A percentile compares a stretch with the other conserved stretches of the same genome.
Conservation (phyloP, 2,113 vertebrate genomes). For the Spea multiplicata region DNA sequence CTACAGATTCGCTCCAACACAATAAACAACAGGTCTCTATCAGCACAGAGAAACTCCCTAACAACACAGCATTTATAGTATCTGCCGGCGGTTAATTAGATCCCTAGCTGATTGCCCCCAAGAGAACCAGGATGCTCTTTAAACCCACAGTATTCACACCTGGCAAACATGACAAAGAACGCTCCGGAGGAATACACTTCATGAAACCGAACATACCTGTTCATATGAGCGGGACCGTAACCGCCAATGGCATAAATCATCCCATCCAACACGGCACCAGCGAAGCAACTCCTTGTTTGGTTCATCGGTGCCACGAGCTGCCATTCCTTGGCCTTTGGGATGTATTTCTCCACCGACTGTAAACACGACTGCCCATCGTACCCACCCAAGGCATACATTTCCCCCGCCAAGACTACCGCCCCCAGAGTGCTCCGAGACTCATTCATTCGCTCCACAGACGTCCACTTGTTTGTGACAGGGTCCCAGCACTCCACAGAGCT, state of each 20-base stretch:
- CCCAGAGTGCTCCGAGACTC: constrained; percentile 92
- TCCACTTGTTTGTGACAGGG: constrained; percentile 93
- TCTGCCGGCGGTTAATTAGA: background rate
- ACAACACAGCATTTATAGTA: constrained; percentile 19
- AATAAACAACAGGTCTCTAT: constrained; percentile 17
- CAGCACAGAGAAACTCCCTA: background rate
- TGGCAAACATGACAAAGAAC: background rate
- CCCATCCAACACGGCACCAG: constrained; percentile 87
- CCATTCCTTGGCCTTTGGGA: constrained; percentile 92
- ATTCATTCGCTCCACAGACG: constrained; percentile 83
- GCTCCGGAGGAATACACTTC: background rate
- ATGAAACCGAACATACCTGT: constrained; percentile 76
- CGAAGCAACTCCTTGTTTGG: constrained; percentile 92
- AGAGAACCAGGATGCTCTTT: background rate
- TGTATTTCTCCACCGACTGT: constrained; percentile 91
- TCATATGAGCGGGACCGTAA: constrained; percentile 95
- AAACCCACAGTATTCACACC: background rate
- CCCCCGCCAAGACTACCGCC: constrained; percentile 85
- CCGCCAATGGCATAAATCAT: constrained; percentile 97
- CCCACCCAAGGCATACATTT: constrained; percentile 92
- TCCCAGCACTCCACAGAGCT: constrained; percentile 95
- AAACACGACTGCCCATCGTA: constrained; percentile 95
- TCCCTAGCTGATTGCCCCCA: background rate
- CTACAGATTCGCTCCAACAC: too few relatives aligned
- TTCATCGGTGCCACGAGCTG: constrained; percentile 92